These are phyloP conservation scores for Caracal caracal DNA, from an alignment of 2,113 vertebrate genomes.

Conservation along the genomic window DNA sequence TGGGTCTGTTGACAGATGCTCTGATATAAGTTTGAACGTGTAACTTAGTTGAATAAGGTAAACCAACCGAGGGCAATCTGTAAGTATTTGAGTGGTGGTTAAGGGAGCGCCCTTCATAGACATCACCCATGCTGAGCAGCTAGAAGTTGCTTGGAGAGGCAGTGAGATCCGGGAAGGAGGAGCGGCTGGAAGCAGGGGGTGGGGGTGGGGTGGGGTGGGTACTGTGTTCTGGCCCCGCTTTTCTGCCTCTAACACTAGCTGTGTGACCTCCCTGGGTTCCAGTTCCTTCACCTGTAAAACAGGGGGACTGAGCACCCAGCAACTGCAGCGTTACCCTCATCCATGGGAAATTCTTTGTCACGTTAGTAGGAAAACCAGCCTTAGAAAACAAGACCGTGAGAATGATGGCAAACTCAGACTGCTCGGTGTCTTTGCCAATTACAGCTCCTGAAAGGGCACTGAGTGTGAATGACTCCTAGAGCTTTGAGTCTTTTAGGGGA, in stretches of 20 bases:
- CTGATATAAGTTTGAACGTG: not conserved
- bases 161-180: not conserved
- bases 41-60: not conserved
- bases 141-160: not conserved
- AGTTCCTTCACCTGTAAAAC: not conserved
- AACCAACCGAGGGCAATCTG: not conserved
- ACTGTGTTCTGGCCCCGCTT: not conserved
- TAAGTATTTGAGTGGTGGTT: not conserved
- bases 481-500: not conserved
- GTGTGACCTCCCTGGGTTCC: not conserved
- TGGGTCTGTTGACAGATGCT: not conserved
- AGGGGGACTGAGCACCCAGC: not conserved
- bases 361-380: not conserved
- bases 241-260: not conserved
- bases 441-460: not conserved
- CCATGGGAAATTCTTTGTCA: not conserved
- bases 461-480: not conserved
- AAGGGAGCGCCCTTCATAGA: not conserved
- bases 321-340: not conserved
- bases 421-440: not conserved
- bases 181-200: not conserved
- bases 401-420: constrained; percentile 8
- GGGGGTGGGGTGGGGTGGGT: too few species aligned
- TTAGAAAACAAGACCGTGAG: not conserved
- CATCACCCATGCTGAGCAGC: not conserved